Base-by-base conservation (phyloP, 1,140 invertebrate species). In the Drosophila saltans region DNA sequence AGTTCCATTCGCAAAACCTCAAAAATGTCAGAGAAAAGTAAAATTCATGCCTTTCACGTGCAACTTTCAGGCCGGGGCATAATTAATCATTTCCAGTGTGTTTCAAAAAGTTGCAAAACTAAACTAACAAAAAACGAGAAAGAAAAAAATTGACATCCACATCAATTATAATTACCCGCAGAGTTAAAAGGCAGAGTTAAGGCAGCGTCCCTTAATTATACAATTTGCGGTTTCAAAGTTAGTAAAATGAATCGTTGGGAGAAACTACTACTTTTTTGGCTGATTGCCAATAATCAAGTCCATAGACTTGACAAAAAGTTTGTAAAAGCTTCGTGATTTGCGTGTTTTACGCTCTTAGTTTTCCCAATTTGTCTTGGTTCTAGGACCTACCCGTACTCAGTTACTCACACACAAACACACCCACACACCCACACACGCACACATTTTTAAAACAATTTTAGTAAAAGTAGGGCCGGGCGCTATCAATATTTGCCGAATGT, bases 401-500 rank as follows among this genome's bases (percentile, higher is more conserved):
- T 30, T 4, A 30, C 28, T 68, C n/a, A 57, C n/a, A 57, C 28
- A 30, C 26, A 56, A 10, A 56, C 28, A 28, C 28, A 56, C 10
- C 1, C 10, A 1, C 10, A 30, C 28, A 10, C 16, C 39, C 9
- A 52, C 7, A 52, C 9, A 26, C n/a, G 10, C 8, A 3, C n/a
- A 52, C 2, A 52, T 75, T 91, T 91, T 91, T 91, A 83, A 89
- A 91, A 91, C 89, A 91, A 91, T 91, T 91, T 91, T 52, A 52
- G 21, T 52, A 52, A 52, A 52, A 26, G 21, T 52, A 11, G 45
- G 79, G 33, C 33, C 75, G 74, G 60, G 66, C 45, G 79, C 81
- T 91, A 91, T 91, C 89, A 91, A 91, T 91, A 91, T 91, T 91
- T 91, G 79, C 77, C 75, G 84, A 91, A 91, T 91, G 89, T 91